Conservation (phyloP, 2,113 vertebrate species). For the Caloenas nicobarica region DNA sequence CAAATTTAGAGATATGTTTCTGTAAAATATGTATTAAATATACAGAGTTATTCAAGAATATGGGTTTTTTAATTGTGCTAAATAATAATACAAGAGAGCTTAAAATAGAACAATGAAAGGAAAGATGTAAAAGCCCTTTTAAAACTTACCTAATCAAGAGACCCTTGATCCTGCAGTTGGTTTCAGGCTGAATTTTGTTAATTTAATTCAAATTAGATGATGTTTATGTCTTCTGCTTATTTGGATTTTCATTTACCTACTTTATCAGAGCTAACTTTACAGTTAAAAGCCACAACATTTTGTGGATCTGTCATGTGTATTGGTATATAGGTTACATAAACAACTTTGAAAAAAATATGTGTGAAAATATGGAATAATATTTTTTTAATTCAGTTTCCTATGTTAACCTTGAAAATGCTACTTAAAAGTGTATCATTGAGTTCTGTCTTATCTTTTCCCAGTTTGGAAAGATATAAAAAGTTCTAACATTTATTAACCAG, state of each 20-base stretch:
- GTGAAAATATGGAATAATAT: neutral
- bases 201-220: neutral
- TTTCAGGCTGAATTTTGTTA: neutral
- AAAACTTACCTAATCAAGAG: neutral
- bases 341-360: neutral
- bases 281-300: neutral
- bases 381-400: neutral
- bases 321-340: neutral
- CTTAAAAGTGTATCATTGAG: neutral
- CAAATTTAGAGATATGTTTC: neutral
- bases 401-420: neutral
- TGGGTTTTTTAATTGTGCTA: neutral
- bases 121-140: neutral
- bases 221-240: neutral
- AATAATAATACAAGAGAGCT: neutral
- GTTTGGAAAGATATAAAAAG: neutral
- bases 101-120: neutral
- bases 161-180: neutral
- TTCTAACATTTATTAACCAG: neutral
- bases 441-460: neutral
- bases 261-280: neutral
- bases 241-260: neutral
- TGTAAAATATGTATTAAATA: neutral
- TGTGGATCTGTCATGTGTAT: neutral
- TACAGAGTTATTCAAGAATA: neutral